A percentile compares a stretch with the other conserved stretches of the same genome.
phyloP scores from a whole-genome alignment of 2,113 vertebrate genomes.

The Pipa parva region DNA sequence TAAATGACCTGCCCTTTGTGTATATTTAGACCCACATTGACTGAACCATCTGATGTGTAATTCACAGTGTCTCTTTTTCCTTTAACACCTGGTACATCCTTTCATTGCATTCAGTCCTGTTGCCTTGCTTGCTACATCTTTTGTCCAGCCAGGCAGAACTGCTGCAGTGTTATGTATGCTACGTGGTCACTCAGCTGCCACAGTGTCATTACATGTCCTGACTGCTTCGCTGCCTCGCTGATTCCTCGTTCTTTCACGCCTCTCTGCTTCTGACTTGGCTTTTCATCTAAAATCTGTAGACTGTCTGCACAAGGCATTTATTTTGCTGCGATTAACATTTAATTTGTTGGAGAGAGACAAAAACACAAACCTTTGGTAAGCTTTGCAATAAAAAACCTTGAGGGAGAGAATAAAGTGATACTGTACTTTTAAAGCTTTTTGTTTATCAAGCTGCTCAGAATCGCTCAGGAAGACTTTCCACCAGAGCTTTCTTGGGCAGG shows the following conservation, averaged over 20 bases:
- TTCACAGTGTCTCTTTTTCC: neutral
- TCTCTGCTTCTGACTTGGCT: neutral
- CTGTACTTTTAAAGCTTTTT: too few relatives aligned
- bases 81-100: conserved; percentile 14
- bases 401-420: too few relatives aligned
- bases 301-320: neutral
- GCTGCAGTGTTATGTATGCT: neutral
- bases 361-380: too few relatives aligned
- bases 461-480: too few relatives aligned
- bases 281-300: conserved; percentile 6
- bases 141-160: conserved; percentile 19
- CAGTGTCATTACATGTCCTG: conserved; percentile 12
- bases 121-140: conserved; percentile 29
- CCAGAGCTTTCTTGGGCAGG: too few relatives aligned
- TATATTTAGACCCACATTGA: too few relatives aligned
- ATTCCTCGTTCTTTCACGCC: conserved; percentile 5
- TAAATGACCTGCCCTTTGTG: too few relatives aligned
- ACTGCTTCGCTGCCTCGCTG: conserved; percentile 20
- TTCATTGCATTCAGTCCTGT: conserved; percentile 9
- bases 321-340: neutral
- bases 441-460: too few relatives aligned
- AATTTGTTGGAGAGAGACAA: neutral
- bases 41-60: neutral
- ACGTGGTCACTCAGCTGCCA: conserved; percentile 23
- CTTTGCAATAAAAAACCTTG: too few relatives aligned